These are phyloP conservation scores for Aphidius ervi DNA, from an alignment of 1,140 invertebrate species.

Conservation along the genomic window DNA sequence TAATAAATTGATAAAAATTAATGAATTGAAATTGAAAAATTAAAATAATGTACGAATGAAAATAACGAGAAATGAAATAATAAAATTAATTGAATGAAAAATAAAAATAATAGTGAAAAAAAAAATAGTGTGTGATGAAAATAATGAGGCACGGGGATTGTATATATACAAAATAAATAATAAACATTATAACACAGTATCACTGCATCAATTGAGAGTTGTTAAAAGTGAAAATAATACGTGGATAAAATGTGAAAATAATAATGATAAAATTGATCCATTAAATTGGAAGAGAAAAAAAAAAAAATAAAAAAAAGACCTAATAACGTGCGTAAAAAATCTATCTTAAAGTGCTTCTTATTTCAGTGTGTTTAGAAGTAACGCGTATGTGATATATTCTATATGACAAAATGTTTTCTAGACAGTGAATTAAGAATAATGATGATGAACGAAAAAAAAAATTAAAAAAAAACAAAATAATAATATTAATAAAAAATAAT, in stretches of 20 bases:
- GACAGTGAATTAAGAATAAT: constrained; percentile 30
- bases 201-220: constrained; percentile 41
- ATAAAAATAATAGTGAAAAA: constrained; percentile 16
- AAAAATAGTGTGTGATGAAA: constrained; percentile 9
- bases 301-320: constrained; percentile 9
- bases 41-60: not conserved
- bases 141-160: constrained; percentile 33
- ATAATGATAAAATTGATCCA: constrained; percentile 33
- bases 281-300: constrained; percentile 13
- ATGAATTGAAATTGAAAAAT: constrained; percentile 8
- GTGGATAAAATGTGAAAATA: constrained; percentile 26
- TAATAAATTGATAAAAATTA: constrained; percentile 31
- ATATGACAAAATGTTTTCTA: constrained; percentile 49
- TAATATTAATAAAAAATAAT: constrained; percentile 4
- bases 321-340: constrained; percentile 49
- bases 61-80: not conserved
- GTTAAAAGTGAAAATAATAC: constrained; percentile 23
- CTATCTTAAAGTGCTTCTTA: constrained; percentile 57
- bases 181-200: constrained; percentile 25
- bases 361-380: constrained; percentile 56
- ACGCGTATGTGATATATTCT: constrained; percentile 56
- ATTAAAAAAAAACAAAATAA: constrained; percentile 14
- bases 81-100: constrained; percentile 15
- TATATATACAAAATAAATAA: constrained; percentile 47
- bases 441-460: constrained; percentile 20